These are phyloP conservation scores for Diogma glabrata DNA, from an alignment of 2,888 invertebrate genomes.

Conservation along the genomic window DNA sequence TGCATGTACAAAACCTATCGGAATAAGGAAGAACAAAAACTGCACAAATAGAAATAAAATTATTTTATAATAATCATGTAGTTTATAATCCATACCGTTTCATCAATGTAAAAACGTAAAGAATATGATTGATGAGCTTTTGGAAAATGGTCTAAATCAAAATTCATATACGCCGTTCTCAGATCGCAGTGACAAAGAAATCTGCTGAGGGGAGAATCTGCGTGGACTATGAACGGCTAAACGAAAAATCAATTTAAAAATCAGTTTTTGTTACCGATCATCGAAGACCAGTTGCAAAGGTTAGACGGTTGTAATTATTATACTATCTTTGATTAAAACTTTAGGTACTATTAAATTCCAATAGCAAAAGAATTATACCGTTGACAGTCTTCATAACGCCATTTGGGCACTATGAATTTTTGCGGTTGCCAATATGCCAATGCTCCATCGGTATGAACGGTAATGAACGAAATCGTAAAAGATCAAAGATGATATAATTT, in stretches of 20 bases:
- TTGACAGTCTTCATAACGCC: background rate
- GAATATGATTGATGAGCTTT: too few relatives aligned
- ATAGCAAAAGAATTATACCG: background rate
- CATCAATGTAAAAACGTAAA: too few relatives aligned
- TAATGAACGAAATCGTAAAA: background rate
- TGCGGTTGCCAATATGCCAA: background rate
- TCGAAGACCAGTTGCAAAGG: background rate
- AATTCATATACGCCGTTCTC: background rate
- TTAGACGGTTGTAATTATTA: background rate
- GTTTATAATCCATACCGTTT: background rate
- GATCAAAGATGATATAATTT: background rate
- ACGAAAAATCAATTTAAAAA: background rate
- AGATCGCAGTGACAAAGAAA: background rate
- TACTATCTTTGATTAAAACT: background rate
- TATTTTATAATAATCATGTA: background rate
- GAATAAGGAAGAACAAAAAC: background rate
- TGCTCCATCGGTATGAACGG: too few relatives aligned
- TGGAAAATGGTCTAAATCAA: background rate
- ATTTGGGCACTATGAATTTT: background rate
- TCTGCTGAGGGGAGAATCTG: background rate
- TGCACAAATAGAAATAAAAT: background rate
- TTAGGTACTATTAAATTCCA: background rate
- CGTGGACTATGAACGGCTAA: background rate
- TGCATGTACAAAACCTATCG: background rate
- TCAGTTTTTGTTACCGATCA: background rate